phyloP scores from a whole-genome alignment of 2,888 invertebrate genomes.

The Clepsis dumicolana region DNA sequence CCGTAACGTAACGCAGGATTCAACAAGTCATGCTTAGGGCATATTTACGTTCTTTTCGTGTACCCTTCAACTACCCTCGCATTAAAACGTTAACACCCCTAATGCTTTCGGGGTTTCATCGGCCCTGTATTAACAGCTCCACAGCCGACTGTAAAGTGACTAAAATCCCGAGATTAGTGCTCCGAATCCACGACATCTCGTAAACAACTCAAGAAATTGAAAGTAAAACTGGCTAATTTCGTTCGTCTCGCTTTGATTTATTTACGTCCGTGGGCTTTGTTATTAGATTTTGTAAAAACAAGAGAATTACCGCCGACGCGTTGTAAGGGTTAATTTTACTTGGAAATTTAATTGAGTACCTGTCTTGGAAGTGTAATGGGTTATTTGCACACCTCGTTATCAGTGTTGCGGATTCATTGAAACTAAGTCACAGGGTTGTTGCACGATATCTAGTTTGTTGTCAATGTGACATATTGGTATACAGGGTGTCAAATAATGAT shows the following conservation, averaged over 20 bases:
- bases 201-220: constrained; percentile 20
- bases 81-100: not conserved
- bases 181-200: constrained; percentile 18
- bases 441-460: no score
- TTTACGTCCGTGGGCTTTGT: constrained; percentile 13
- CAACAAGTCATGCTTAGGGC: no score
- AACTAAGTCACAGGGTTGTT: no score
- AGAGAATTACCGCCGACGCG: constrained; percentile 5
- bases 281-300: constrained; percentile 35
- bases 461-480: no score
- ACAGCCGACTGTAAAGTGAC: not conserved
- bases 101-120: not conserved
- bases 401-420: no score
- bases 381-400: no score
- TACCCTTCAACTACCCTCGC: no score
- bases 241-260: constrained; percentile 36
- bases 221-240: constrained; percentile 36
- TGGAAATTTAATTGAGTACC: not conserved
- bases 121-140: not conserved
- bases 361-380: not conserved
- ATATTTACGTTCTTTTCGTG: no score
- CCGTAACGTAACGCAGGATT: no score
- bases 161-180: constrained; percentile 4
- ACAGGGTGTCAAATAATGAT: no score
- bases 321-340: not conserved